Evolutionary conservation across 2,113 vertebrate genomes (phyloP).

Genomic region (Zosterops japonicus): DNA sequence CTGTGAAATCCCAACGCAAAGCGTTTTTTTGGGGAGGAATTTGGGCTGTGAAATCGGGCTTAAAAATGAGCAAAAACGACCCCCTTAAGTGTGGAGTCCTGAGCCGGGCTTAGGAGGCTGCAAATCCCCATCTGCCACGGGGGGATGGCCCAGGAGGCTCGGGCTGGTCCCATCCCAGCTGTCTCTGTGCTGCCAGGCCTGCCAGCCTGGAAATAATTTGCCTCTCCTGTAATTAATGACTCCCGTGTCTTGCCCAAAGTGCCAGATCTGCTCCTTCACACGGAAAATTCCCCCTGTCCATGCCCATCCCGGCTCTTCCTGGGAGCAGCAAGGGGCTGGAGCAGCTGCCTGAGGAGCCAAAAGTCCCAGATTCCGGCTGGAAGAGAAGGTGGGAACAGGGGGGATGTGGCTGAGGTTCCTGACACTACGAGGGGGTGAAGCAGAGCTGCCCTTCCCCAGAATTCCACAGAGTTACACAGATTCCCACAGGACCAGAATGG

Average conservation of each 20-base stretch:
- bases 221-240: neutral
- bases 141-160: neutral
- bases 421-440: neutral
- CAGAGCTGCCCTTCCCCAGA: neutral
- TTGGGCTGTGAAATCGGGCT: constrained; percentile 35
- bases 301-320: neutral
- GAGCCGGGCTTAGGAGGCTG: neutral
- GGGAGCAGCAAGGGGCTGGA: neutral
- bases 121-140: neutral
- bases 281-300: neutral
- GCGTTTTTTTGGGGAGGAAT: neutral
- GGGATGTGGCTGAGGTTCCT: neutral
- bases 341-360: neutral
- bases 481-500: neutral
- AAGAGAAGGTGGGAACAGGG: neutral
- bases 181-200: neutral
- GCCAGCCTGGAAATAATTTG: neutral
- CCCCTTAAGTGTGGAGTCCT: neutral
- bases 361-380: neutral
- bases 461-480: neutral
- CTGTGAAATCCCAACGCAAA: constrained; percentile 1
- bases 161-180: neutral
- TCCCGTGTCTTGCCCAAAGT: neutral
- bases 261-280: neutral
- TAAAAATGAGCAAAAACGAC: neutral